Conservation (phyloP, 2,888 invertebrate genomes). For the Lasioglossum calceatum region DNA sequence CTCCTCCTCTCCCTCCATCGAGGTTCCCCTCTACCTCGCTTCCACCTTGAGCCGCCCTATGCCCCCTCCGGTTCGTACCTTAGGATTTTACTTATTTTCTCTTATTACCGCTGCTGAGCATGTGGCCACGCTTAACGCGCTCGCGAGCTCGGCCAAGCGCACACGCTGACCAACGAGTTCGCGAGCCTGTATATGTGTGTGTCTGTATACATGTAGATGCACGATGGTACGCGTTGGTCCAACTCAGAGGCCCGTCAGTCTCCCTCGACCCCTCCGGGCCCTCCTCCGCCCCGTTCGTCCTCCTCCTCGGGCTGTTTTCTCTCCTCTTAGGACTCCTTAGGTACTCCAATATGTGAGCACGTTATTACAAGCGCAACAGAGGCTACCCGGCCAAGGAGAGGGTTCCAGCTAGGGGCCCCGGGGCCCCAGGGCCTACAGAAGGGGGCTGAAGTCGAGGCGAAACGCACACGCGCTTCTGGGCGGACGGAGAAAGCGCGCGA, state of each 20-base stretch:
- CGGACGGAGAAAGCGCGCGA: constrained; percentile 70
- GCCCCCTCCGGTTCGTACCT: constrained; percentile 79
- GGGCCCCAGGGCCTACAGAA: constrained; percentile 35
- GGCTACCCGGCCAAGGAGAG: neutral
- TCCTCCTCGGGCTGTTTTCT: constrained; percentile 40
- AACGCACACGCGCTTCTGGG: constrained; percentile 71
- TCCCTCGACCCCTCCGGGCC: constrained; percentile 47
- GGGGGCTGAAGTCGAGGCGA: constrained; percentile 67
- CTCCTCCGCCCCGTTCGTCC: constrained; percentile 33
- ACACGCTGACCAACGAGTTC: constrained; percentile 25
- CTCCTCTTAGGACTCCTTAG: constrained; percentile 58
- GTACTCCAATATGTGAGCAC: constrained; percentile 77
- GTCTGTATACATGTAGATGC: neutral
- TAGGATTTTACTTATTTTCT: constrained; percentile 81
- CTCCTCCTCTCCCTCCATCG: constrained; percentile 77
- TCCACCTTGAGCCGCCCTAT: constrained; percentile 76
- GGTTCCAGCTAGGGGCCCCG: neutral
- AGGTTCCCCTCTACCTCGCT: constrained; percentile 64
- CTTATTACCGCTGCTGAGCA: constrained; percentile 78
- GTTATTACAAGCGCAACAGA: constrained; percentile 71
- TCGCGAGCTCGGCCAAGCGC: constrained; percentile 16
- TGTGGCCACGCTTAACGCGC: constrained; percentile 70
- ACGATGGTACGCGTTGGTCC: constrained; percentile 49
- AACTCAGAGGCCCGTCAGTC: constrained; percentile 58
- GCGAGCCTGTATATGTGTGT: neutral